A percentile compares a stretch with the other conserved stretches of the same genome.
Conservation (phyloP, 1,140 invertebrate species). For the Harlomillsia oculata region DNA sequence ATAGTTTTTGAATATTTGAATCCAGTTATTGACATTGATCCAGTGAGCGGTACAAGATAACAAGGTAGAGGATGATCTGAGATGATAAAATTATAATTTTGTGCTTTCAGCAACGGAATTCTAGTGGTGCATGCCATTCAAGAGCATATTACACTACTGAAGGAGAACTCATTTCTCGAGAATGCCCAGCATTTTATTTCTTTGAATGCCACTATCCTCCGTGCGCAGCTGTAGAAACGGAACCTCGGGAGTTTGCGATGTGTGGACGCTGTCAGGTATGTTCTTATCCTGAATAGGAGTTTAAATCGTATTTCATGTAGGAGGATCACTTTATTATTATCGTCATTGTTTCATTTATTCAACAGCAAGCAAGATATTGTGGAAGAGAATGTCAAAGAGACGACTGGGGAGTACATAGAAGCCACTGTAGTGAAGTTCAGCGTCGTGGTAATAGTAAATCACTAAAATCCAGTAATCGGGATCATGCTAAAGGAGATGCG, state of each 20-base stretch:
- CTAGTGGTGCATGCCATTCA: slow-evolving; percentile 26
- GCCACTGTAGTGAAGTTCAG: slow-evolving; percentile 30
- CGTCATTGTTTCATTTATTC: neutral
- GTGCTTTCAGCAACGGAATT: slow-evolving; percentile 26
- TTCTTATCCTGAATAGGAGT: neutral
- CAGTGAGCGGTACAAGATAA: neutral
- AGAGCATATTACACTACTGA: slow-evolving; percentile 33
- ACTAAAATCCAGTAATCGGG: slow-evolving; percentile 10
- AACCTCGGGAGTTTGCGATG: slow-evolving; percentile 49
- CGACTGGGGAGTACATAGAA: slow-evolving; percentile 30
- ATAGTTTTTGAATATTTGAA: neutral
- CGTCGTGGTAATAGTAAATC: slow-evolving; percentile 22
- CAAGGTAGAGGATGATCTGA: neutral
- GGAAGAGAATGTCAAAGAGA: slow-evolving; percentile 30
- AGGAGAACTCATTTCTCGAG: slow-evolving; percentile 32
- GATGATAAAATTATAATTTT: neutral
- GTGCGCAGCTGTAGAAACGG: slow-evolving; percentile 48
- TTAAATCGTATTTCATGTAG: no score
- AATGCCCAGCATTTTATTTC: slow-evolving; percentile 33
- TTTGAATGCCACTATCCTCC: slow-evolving; percentile 50
- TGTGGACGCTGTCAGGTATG: slow-evolving; percentile 48
- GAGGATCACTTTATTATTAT: no score
- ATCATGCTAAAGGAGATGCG: neutral
- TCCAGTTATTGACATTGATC: neutral
- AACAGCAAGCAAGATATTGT: slow-evolving; percentile 34